Percentiles rank a stretch among this genome's conserved stretches.
phyloP scores from a whole-genome alignment of 2,797 vertebrate species.

The Cuniculus paca region DNA sequence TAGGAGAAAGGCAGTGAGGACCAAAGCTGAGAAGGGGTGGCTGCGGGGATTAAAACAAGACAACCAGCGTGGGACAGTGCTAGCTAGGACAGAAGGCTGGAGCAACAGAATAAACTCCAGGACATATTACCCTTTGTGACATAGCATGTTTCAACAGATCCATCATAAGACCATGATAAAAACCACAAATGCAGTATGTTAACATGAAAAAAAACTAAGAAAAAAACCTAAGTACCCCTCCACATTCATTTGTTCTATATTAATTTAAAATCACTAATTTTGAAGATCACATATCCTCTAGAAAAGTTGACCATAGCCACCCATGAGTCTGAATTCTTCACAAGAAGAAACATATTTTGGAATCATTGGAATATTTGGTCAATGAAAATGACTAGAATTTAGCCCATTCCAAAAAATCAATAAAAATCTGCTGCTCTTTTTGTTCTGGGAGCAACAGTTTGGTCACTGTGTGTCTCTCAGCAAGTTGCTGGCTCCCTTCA shows the following conservation, averaged over 20 bases:
- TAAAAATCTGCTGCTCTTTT: not conserved
- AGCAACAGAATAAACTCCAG: not conserved
- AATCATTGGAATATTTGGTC: not conserved
- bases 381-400: not conserved
- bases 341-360: not conserved
- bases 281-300: not conserved
- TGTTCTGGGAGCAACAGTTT: not conserved
- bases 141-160: not conserved
- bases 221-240: not conserved
- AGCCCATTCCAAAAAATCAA: not conserved
- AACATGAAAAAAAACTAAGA: not conserved
- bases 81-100: not conserved
- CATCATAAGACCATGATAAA: not conserved
- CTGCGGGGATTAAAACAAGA: not conserved
- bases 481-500: not conserved
- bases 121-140: not conserved
- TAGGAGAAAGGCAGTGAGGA: not conserved
- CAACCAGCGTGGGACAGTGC: not conserved
- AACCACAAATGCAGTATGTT: not conserved
- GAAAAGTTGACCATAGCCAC: not conserved
- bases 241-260: not conserved
- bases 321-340: not conserved
- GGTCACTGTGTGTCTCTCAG: not conserved
- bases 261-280: not conserved
- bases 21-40: not conserved